Evolutionary conservation across 2,888 invertebrate genomes (phyloP), one percentile per base, ranked within the genome.

Genomic region (Marasmarcha lunaedactyla): DNA sequence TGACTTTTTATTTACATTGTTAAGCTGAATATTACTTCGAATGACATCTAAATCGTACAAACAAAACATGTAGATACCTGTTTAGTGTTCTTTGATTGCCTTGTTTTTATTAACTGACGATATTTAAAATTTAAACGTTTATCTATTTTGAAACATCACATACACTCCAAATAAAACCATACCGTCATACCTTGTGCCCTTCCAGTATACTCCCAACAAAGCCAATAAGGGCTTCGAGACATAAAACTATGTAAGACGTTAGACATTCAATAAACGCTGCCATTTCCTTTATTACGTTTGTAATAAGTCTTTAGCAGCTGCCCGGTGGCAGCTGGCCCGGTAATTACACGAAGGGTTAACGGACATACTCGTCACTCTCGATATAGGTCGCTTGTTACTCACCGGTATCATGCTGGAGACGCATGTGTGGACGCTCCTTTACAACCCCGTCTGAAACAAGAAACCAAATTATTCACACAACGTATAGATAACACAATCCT

Each of bases 401-500:
- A 81, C 81, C 74, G 81, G 81, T 64, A 81, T 81, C 81, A 81
- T 81, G 58, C 59, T 72, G 58, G 62, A 71, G 49, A 71, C 68
- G 78, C 81, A 81, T 81, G 79, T 81, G 81, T 74, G 61, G 54
- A 57, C 54, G 55, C 55, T 56, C 53, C 50, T 51, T 54, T 55
- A 54, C 42, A 39, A 46, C 48, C 40, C 51, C 50, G 45, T 54
- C 79, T 79, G 73, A 50, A 73, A 78, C 60, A 64, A 62, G 44
- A 50, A 39, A 41, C 45, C 43, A 15, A 46, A 10, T 43, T 37
- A 27, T 35, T 33, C 20, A 20, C 37, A 35, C 30, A 15, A 36
- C 37, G 7, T 9, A 20, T 7, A 20, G 3, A 3, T 20, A 20
- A 20, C 7, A 20, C 20, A 35, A 13, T 14, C 35, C n/a, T 6